Evolutionary conservation across 2,888 invertebrate species (phyloP).

Genomic region (Chirona hameri): DNA sequence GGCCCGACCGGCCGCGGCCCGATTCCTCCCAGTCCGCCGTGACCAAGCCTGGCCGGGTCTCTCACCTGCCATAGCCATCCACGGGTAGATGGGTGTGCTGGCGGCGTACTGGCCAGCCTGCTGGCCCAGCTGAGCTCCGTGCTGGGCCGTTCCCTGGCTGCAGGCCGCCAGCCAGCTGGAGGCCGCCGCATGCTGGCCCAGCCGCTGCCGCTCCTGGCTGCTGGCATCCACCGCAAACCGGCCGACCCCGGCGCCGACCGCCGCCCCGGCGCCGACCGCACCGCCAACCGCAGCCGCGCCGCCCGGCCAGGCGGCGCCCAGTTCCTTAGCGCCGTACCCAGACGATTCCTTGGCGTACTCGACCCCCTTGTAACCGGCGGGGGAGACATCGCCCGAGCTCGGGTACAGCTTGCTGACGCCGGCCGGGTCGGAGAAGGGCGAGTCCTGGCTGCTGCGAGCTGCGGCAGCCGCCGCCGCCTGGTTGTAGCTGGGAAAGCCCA

Average conservation of each 20-base stretch:
- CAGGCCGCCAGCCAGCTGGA: slow-evolving; percentile 34
- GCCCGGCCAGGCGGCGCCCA: slow-evolving; percentile 47
- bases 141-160: slow-evolving; percentile 33
- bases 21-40: no score
- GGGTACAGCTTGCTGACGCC: slow-evolving; percentile 53
- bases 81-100: slow-evolving; percentile 71
- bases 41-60: slow-evolving; percentile 31
- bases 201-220: slow-evolving; percentile 5
- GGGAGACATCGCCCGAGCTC: slow-evolving; percentile 71
- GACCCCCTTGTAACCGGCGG: slow-evolving; percentile 61
- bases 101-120: slow-evolving; percentile 59
- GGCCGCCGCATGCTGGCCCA: background rate
- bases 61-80: slow-evolving; percentile 99
- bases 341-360: slow-evolving; percentile 65
- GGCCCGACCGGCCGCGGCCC: no score
- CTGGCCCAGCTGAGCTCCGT: slow-evolving; percentile 69
- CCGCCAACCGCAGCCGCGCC: slow-evolving; percentile 58
- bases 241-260: slow-evolving; percentile 50
- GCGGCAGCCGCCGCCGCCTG: background rate
- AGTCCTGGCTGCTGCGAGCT: slow-evolving; percentile 56
- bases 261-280: slow-evolving; percentile 62
- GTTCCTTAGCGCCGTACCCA: slow-evolving; percentile 39
- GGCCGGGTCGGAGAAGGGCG: slow-evolving; percentile 10
- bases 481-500: slow-evolving; percentile 45
- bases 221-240: slow-evolving; percentile 46